phyloP scores from a whole-genome alignment of 2,113 vertebrate species.

The Chloebia gouldiae region DNA sequence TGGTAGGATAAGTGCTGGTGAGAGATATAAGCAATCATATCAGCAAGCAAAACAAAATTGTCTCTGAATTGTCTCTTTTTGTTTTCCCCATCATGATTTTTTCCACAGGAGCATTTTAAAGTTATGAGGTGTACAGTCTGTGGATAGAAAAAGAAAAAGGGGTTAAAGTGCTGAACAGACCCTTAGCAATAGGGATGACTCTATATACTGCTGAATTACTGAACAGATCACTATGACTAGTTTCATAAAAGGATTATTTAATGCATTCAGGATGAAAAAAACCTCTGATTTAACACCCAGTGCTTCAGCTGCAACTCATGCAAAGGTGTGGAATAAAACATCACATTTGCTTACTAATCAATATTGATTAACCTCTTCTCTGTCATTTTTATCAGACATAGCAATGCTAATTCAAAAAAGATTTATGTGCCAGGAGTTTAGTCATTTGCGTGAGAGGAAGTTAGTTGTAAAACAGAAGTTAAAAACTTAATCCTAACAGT shows the following conservation, averaged over 20 bases:
- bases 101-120: neutral
- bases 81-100: neutral
- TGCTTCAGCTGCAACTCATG: neutral
- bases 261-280: slow-evolving; percentile 12
- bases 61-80: neutral
- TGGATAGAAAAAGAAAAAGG: neutral
- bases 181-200: neutral
- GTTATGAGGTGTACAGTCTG: neutral
- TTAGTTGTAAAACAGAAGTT: neutral
- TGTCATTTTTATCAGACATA: slow-evolving; percentile 18
- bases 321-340: neutral
- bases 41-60: neutral
- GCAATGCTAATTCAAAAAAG: neutral
- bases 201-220: neutral
- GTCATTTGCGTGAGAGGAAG: neutral
- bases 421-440: neutral
- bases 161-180: neutral
- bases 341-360: neutral
- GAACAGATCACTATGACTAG: neutral
- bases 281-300: neutral
- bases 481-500: neutral
- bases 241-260: slow-evolving; percentile 1
- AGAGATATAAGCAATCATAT: neutral
- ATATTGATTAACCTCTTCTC: neutral
- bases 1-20: neutral